Conservation (phyloP, 2,888 invertebrate species). For the Clivina fossor region DNA sequence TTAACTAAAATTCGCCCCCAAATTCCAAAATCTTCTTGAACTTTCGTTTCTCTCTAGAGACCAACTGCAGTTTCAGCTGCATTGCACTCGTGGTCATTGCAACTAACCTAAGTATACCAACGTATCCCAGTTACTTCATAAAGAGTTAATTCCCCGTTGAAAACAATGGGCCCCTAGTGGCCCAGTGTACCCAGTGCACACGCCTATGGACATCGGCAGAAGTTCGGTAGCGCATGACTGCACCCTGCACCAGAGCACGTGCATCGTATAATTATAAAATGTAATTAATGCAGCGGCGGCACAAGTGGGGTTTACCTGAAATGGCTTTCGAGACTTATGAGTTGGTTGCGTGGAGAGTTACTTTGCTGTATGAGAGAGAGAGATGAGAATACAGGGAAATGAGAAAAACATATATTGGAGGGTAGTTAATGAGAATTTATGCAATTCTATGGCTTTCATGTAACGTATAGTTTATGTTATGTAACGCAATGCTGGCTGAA, state of each 20-base stretch:
- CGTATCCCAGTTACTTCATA: background rate
- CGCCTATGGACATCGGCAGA: background rate
- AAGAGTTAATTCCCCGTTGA: background rate
- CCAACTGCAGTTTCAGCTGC: too few relatives aligned
- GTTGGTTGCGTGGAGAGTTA: conserved; percentile 1
- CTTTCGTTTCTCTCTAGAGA: too few relatives aligned
- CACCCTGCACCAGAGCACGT: background rate
- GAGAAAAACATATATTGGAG: background rate
- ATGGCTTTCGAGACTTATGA: background rate
- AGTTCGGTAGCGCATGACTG: background rate
- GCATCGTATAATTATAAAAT: conserved; percentile 13
- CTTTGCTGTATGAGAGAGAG: background rate
- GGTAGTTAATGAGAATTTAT: background rate
- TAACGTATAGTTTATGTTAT: background rate
- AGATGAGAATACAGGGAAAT: background rate
- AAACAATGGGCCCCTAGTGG: too few relatives aligned
- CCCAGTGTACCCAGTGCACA: too few relatives aligned
- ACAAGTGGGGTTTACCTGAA: conserved; percentile 1
- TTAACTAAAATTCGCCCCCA: too few relatives aligned
- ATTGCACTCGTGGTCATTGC: conserved; percentile 9
- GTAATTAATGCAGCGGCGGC: conserved; percentile 11
- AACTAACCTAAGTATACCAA: background rate
- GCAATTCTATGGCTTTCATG: background rate
- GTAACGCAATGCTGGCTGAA: background rate
- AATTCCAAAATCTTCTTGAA: too few relatives aligned